phyloP scores from a whole-genome alignment of 2,888 invertebrate species.

The Volucella zonaria region DNA sequence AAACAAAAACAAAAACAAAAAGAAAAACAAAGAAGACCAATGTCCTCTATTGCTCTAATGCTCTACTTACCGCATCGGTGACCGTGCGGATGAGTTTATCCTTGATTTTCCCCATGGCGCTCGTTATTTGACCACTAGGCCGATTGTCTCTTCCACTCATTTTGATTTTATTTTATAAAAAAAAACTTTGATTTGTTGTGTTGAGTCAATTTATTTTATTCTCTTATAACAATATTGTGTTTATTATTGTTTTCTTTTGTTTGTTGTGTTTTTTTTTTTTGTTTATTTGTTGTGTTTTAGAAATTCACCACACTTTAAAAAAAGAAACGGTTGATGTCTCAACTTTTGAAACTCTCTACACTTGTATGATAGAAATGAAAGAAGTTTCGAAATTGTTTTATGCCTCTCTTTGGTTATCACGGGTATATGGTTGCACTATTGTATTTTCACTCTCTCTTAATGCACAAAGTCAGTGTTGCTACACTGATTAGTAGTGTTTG shows the following conservation, averaged over 20 bases:
- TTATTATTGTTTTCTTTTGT: neutral
- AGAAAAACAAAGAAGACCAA: neutral
- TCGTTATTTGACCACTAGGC: conserved; percentile 80
- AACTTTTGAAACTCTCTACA: conserved; percentile 49
- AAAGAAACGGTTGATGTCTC: conserved; percentile 55
- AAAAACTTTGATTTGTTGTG: neutral
- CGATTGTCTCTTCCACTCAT: conserved; percentile 82
- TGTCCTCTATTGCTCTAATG: conserved; percentile 31
- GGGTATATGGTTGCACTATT: conserved; percentile 4
- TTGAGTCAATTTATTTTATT: conserved; percentile 11
- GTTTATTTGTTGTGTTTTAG: conserved; percentile 10
- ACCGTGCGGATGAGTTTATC: conserved; percentile 80
- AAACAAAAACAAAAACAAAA: conserved; percentile 30
- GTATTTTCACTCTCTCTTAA: conserved; percentile 56
- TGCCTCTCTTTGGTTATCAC: conserved; percentile 50
- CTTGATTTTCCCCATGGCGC: conserved; percentile 82
- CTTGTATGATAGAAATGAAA: neutral
- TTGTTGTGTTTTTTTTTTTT: conserved; percentile 23
- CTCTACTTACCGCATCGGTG: conserved; percentile 60
- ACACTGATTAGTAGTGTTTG: neutral
- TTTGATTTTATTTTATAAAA: conserved; percentile 67
- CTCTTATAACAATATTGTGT: too few relatives aligned
- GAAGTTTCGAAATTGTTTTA: conserved; percentile 59
- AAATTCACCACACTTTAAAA: conserved; percentile 57
- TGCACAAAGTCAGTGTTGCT: conserved; percentile 30